Percentiles rank a stretch among this genome's conserved stretches.
Conservation (phyloP, 2,797 vertebrate species). For the Diplodus sargus region DNA sequence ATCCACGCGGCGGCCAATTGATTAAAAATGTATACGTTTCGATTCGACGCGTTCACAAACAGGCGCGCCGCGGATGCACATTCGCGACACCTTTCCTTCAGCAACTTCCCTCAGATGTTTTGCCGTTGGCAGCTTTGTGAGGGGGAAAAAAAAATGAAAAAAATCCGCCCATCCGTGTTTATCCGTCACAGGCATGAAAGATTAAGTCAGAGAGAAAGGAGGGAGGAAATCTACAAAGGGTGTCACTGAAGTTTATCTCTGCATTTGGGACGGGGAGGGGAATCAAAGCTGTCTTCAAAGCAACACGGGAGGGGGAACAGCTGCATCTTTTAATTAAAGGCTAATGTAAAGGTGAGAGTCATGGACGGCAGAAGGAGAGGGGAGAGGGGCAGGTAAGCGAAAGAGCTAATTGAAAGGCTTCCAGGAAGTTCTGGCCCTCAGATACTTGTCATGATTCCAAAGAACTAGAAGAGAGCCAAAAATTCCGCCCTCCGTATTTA, state of each 20-base stretch:
- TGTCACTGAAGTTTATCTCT: conserved; percentile 56
- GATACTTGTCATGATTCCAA: not conserved
- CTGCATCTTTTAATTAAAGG: conserved; percentile 68
- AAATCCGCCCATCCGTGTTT: conserved; percentile 49
- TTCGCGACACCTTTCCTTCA: conserved; percentile 3
- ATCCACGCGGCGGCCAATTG: not conserved
- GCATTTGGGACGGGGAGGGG: conserved; percentile 25
- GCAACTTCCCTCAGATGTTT: conserved; percentile 11
- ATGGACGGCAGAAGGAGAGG: not conserved
- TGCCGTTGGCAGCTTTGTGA: conserved; percentile 9
- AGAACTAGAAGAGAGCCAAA: not conserved
- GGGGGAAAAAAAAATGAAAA: not conserved
- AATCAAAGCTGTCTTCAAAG: conserved; percentile 66
- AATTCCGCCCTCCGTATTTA: not conserved
- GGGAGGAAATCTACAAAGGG: conserved; percentile 67
- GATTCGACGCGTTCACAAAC: not conserved
- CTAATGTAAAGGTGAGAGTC: conserved; percentile 49
- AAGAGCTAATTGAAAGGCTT: not conserved
- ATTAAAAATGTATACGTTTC: not conserved
- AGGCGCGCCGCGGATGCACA: not conserved
- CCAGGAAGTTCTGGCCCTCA: not conserved
- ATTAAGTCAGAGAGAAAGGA: conserved; percentile 48
- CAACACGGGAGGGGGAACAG: conserved; percentile 30
- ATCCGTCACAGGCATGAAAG: conserved; percentile 40
- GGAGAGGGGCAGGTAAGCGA: not conserved